Evolutionary conservation across 2,888 invertebrate genomes (phyloP).

Genomic region (Caenorhabditis uteleia): DNA sequence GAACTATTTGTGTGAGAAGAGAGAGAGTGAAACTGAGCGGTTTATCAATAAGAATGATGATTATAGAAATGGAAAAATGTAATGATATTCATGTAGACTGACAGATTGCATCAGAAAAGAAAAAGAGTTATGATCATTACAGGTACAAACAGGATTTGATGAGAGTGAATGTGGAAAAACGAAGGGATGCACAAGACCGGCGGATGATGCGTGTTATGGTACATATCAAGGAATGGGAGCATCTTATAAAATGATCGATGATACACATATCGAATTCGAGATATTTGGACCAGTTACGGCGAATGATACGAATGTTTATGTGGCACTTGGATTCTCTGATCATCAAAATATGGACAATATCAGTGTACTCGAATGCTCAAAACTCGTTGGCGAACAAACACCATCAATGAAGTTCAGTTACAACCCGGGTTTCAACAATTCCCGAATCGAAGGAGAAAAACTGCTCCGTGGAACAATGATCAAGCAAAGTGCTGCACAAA

Average conservation of each 20-base stretch:
- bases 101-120: slow-evolving; percentile 1
- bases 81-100: slow-evolving; percentile 10
- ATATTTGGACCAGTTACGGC: slow-evolving; percentile 23
- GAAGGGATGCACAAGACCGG: slow-evolving; percentile 26
- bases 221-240: slow-evolving; percentile 9
- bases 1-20: too few species aligned
- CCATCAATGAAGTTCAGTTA: slow-evolving; percentile 44
- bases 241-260: slow-evolving; percentile 4
- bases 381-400: slow-evolving; percentile 6
- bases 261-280: slow-evolving; percentile 16
- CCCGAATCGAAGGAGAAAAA: slow-evolving; percentile 28
- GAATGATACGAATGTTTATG: slow-evolving; percentile 29
- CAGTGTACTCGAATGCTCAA: slow-evolving; percentile 46
- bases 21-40: too few species aligned
- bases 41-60: too few species aligned
- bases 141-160: slow-evolving; percentile 22
- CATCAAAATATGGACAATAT: slow-evolving; percentile 37
- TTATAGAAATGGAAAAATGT: too few species aligned
- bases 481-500: slow-evolving; percentile 7
- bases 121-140: background rate
- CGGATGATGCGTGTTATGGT: slow-evolving; percentile 8
- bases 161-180: slow-evolving; percentile 15
- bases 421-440: slow-evolving; percentile 27
- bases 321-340: slow-evolving; percentile 57
- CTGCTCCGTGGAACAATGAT: slow-evolving; percentile 16